Conservation (phyloP, 2,888 invertebrate genomes). For the Mesopsocus fuscifrons region DNA sequence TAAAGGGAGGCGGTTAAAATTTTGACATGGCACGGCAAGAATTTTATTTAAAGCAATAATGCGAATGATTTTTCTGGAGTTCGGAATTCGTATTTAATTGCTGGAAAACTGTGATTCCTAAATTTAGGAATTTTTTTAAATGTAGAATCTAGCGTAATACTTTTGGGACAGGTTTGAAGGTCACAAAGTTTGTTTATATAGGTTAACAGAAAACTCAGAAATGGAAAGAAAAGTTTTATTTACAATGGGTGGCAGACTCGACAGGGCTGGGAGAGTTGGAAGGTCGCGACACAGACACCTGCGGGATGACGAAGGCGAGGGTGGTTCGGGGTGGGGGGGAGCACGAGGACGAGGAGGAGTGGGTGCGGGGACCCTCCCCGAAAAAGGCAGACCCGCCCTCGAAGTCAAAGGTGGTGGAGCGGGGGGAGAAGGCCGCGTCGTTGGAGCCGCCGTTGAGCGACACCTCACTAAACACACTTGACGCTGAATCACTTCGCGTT, state of each 20-base stretch:
- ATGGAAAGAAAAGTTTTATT: too few relatives aligned
- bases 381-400: constrained; percentile 5
- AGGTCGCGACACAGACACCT: not conserved
- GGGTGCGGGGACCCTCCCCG: not conserved
- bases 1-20: too few relatives aligned
- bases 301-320: not conserved
- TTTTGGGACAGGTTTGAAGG: too few relatives aligned
- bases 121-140: too few relatives aligned
- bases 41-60: too few relatives aligned
- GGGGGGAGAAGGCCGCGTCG: not conserved
- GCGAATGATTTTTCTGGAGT: too few relatives aligned
- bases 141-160: too few relatives aligned
- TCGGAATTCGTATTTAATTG: too few relatives aligned
- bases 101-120: too few relatives aligned
- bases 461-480: not conserved
- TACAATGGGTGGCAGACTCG: not conserved
- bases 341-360: not conserved
- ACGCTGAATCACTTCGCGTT: not conserved
- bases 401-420: constrained; percentile 2
- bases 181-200: too few relatives aligned
- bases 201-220: too few relatives aligned
- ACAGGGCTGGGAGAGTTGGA: constrained; percentile 6
- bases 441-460: not conserved
- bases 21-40: too few relatives aligned
- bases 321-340: not conserved